Base-by-base conservation (phyloP, 2,797 vertebrate genomes). In the Eptatretus atami region DNA sequence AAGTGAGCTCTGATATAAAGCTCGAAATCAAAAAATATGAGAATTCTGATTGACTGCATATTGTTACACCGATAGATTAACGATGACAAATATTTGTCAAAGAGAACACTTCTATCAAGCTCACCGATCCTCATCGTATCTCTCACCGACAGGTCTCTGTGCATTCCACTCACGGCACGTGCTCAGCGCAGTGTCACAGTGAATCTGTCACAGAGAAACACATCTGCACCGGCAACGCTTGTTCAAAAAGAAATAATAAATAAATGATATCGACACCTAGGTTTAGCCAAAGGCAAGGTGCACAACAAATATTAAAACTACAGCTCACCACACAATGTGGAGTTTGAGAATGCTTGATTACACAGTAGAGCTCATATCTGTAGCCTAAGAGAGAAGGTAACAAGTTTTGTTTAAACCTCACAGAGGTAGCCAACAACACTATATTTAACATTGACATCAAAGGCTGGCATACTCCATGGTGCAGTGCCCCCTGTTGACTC, bases 321-420 rank as follows among this genome's bases (percentile, higher is more conserved):
- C 52, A 64, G 65, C 77, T 68, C 71, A 83, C 81, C 73, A 83
- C 69, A 66, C 81, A 82, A 67, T 80, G 78, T 13, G 79, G 80
- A 1, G 81, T 82, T 70, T 80, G 80, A n/a, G 73, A 54, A 44
- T 83, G 80, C 68, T 82, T 83, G 66, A 78, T 77, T 63, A 83
- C 75, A 71, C 81, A 83, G 72, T 77, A 83, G 9, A 83, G 74
- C 64, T 82, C 81, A 68, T 83, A 83, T 69, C 81, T 76, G 71
- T 81, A 83, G 13, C 81, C 80, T 83, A 70, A 12, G 64, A 63
- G 31, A 15, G 44, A 64, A 66, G 63, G 13, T 25, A 13, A 66
- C n/a, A 24, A 12, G 57, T 61, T 61, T 61, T 2, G 24, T 61
- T n/a, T 61, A 24, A n/a, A 61, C 57, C 57, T 10, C 57, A 44